Conservation (phyloP, 2,113 vertebrate species). For the Pampusana beccarii region DNA sequence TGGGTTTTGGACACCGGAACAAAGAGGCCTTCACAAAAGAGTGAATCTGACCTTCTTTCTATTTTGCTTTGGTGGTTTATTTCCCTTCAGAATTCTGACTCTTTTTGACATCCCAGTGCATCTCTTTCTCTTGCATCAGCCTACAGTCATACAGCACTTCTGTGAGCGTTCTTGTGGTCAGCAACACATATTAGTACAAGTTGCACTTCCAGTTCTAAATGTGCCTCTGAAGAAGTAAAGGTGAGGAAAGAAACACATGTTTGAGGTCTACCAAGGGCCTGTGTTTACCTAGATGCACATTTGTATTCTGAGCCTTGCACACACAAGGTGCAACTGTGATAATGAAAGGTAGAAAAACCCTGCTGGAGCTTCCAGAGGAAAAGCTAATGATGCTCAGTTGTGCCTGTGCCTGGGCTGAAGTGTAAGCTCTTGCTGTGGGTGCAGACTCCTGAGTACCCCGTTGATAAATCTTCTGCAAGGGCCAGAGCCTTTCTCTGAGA, state of each 20-base stretch:
- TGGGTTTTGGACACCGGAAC: background rate
- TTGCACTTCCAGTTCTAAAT: background rate
- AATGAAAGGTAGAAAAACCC: background rate
- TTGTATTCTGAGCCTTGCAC: background rate
- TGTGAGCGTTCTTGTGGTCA: background rate
- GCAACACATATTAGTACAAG: background rate
- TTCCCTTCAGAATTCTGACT: background rate
- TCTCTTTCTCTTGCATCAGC: background rate
- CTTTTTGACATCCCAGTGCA: background rate
- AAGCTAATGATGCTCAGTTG: background rate
- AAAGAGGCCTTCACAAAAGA: background rate
- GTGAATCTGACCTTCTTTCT: background rate
- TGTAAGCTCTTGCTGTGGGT: background rate
- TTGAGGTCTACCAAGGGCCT: background rate
- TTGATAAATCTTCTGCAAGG: background rate
- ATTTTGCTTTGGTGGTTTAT: background rate
- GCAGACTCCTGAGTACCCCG: background rate
- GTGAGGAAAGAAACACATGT: background rate
- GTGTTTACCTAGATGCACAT: rapidly evolving
- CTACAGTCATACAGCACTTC: background rate
- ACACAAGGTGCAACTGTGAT: rapidly evolving
- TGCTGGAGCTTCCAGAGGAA: background rate
- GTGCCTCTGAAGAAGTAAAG: background rate
- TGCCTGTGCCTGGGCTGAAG: background rate
- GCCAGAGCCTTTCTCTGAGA: rapidly evolving